A percentile compares a stretch with the other conserved stretches of the same genome.
Conservation (phyloP, 1,140 invertebrate species). For the Periplaneta americana region DNA sequence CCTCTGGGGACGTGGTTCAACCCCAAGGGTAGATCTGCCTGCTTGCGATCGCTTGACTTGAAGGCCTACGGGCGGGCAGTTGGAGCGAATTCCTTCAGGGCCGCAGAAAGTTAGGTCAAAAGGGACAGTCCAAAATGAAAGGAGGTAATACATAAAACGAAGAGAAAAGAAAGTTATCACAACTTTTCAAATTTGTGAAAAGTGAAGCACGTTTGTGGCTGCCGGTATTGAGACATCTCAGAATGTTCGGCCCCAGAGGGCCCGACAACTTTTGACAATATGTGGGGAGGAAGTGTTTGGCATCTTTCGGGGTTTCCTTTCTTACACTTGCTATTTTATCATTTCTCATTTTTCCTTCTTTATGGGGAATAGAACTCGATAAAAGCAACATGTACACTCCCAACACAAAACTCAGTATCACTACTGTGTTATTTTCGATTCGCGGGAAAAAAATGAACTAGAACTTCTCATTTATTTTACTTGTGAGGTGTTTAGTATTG, state of each 20-base stretch:
- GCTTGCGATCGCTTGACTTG: too few species aligned
- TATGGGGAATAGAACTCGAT: too few species aligned
- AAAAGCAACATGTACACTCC: too few species aligned
- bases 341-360: too few species aligned
- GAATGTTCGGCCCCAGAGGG: not conserved
- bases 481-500: too few species aligned
- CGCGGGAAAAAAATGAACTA: too few species aligned
- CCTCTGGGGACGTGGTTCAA: not conserved
- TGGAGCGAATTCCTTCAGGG: too few species aligned
- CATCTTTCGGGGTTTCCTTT: not conserved
- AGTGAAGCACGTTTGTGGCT: not conserved
- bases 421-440: too few species aligned
- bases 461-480: too few species aligned
- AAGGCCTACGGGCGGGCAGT: too few species aligned
- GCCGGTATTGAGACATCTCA: not conserved
- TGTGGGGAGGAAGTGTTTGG: not conserved
- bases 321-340: not conserved
- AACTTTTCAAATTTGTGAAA: not conserved
- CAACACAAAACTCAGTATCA: too few species aligned
- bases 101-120: not conserved
- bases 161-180: not conserved
- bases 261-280: not conserved
- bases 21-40: not conserved
- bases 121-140: not conserved
- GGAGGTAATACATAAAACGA: not conserved